Percentiles rank a stretch among this genome's conserved stretches.
Conservation (phyloP, 2,113 vertebrate genomes). For the Campylomormyrus tamandua region DNA sequence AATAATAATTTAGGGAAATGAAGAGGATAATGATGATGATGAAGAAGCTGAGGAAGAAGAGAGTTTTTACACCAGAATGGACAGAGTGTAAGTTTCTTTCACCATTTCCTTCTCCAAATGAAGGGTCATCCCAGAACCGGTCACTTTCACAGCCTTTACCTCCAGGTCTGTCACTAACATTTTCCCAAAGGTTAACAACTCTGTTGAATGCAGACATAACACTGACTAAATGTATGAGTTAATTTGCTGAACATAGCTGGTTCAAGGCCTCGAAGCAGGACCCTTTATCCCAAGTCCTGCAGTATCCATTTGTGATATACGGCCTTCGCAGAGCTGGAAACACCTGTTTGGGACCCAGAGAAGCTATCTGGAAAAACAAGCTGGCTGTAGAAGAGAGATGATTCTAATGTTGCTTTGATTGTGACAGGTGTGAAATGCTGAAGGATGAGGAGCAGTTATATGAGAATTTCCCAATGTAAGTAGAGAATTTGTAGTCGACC, state of each 20-base stretch:
- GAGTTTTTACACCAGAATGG: conserved; percentile 31
- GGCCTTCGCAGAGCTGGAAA: background rate
- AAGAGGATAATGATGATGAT: background rate
- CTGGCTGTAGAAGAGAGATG: background rate
- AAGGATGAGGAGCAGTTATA: background rate
- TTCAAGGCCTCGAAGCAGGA: background rate
- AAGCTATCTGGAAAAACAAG: background rate
- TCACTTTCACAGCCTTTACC: background rate
- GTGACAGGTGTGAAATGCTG: background rate
- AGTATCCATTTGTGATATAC: background rate
- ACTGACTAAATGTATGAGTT: background rate
- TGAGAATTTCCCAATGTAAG: background rate
- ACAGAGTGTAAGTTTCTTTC: conserved; percentile 41
- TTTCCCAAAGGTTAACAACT: background rate
- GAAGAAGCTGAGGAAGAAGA: rapidly evolving
- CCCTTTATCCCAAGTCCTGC: background rate
- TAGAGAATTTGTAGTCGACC: background rate
- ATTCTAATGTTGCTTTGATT: background rate
- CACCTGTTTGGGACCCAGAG: background rate
- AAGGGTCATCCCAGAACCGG: background rate
- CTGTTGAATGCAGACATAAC: background rate
- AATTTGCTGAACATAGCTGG: background rate
- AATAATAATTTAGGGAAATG: conserved; percentile 6
- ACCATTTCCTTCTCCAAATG: background rate
- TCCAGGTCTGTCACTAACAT: background rate